Percentiles rank a stretch among this genome's conserved stretches.
These are phyloP conservation scores for Rhinichthys klamathensis DNA, from an alignment of 2,113 vertebrate species.

Conservation along the genomic window DNA sequence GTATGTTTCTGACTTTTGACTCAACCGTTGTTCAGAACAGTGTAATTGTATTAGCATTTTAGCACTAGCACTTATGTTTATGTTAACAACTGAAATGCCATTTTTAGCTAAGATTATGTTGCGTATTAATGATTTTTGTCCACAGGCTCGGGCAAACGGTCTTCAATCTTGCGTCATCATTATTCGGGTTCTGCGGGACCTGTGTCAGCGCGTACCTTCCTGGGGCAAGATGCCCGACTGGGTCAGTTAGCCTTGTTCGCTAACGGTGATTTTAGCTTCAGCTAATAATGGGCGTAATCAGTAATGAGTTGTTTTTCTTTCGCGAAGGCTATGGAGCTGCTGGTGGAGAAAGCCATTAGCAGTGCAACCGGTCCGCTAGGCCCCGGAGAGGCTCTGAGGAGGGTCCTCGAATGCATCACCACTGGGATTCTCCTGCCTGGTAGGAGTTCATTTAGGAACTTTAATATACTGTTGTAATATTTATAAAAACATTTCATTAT, in stretches of 20 bases:
- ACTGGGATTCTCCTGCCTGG: constrained; percentile 77
- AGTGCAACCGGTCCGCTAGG: constrained; percentile 69
- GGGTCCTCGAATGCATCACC: constrained; percentile 78
- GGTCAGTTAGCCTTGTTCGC: constrained; percentile 67
- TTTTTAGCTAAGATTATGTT: neutral
- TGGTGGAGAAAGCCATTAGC: constrained; percentile 79
- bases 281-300: neutral
- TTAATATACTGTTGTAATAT: neutral
- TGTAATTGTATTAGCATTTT: neutral
- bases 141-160: constrained; percentile 82
- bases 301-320: neutral
- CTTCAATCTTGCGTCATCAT: constrained; percentile 84
- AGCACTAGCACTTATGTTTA: neutral
- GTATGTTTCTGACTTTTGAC: too few relatives aligned
- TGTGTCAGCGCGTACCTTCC: constrained; percentile 80
- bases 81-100: neutral
- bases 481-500: neutral
- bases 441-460: constrained; percentile 28
- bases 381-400: constrained; percentile 78
- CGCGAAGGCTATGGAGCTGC: constrained; percentile 75
- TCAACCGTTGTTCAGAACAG: too few relatives aligned
- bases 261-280: neutral
- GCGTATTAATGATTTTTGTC: constrained; percentile 4
- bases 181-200: constrained; percentile 80
- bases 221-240: constrained; percentile 82